Evolutionary conservation across 64 coral and sea anemone genomes (phyloP).

Genomic region (Montipora cactus): DNA sequence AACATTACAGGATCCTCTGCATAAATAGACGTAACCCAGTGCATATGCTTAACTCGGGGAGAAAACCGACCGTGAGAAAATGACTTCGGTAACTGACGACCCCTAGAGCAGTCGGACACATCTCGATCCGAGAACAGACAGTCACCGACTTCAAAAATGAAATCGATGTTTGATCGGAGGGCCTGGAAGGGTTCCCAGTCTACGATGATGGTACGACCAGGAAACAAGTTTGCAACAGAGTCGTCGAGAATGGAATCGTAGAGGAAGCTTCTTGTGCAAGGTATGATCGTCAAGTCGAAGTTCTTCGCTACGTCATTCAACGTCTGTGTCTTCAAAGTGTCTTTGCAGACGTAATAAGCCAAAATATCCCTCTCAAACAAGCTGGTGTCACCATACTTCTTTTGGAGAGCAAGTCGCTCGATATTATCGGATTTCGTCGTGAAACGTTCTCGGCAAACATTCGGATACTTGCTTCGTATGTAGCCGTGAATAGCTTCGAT

Average conservation of each 20-base stretch:
- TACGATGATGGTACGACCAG: conserved; percentile 76
- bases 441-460: conserved; percentile 84
- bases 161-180: conserved; percentile 77
- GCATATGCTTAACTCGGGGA: conserved; percentile 66
- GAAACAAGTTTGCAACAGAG: conserved; percentile 83
- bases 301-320: not conserved
- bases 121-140: conserved; percentile 82
- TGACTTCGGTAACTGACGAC: conserved; percentile 74
- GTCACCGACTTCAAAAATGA: conserved; percentile 68
- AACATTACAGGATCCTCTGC: conserved; percentile 86
- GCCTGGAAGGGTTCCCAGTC: conserved; percentile 93
- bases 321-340: conserved; percentile 15
- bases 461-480: conserved; percentile 73
- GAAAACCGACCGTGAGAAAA: conserved; percentile 89
- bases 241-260: conserved; percentile 67
- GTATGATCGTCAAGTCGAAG: conserved; percentile 61
- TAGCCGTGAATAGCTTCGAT: conserved; percentile 83
- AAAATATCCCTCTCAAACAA: conserved; percentile 84
- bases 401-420: conserved; percentile 90
- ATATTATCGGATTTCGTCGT: conserved; percentile 95
- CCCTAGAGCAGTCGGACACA: conserved; percentile 41
- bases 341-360: conserved; percentile 76
- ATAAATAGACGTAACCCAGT: conserved; percentile 93
- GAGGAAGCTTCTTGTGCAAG: conserved; percentile 64
- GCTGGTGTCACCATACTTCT: conserved; percentile 87